Base-by-base conservation (phyloP, 1,140 invertebrate genomes). In the Oscheius sp. region DNA sequence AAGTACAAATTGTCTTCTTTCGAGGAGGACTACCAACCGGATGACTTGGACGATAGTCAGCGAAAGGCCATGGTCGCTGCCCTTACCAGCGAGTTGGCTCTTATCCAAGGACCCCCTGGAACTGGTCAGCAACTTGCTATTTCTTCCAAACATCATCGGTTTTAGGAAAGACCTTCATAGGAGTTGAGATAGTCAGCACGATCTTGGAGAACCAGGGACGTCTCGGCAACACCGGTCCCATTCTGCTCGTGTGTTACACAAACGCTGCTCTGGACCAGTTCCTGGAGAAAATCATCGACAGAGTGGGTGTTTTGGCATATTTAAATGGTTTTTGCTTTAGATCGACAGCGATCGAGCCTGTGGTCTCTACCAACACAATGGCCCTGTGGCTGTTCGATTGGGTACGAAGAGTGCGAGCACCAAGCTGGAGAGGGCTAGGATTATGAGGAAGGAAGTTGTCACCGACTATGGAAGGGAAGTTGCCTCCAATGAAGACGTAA, bases 231-330 rank as follows among this genome's bases (percentile, higher is more conserved):
- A 85, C 26, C 84, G 85, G 73, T n/a, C 90, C 91, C 2, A 90
- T 94, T 66, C 83, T 94, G 1, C 86, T 94, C 13, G 88, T 94
- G 26, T 92, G 91, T 79, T 92, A 90, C 76, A 93, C 91, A 0
- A 94, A 94, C 82, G 91, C 93, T 84, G 92, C 92, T 0, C 82
- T 94, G 1, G 92, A 94, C 86, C 91, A 94, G 82, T 93, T 94
- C 86, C 84, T 94, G n/a, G 89, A 92, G 83, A 90, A 89, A 26
- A 87, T 91, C 10, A 79, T 88, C 7, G 15, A 65, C 15, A 76
- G 59, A 36, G 52, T 80, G 34, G 13, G 52, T n/a, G 23, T 29
- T n/a, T n/a, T n/a, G n/a, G n/a, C n/a, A n/a, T n/a, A n/a, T n/a
- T n/a, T 61, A 64, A 49, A 31, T 32, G 55, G 31, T 23, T 29